These are phyloP conservation scores for Paramisgurnus dabryanus DNA, from an alignment of 2,113 vertebrate species.

Conservation along the genomic window DNA sequence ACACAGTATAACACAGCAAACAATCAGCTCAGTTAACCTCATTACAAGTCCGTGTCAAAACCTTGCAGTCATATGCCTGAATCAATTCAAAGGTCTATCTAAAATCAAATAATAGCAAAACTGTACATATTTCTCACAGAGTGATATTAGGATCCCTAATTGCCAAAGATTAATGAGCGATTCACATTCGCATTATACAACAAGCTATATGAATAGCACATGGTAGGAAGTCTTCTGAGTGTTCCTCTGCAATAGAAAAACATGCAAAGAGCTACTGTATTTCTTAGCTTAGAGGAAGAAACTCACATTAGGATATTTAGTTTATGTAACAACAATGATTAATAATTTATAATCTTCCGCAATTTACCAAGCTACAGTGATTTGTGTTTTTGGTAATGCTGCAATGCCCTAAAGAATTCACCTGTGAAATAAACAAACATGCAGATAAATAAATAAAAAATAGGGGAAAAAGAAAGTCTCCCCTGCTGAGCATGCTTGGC, in stretches of 20 bases:
- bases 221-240: neutral
- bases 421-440: neutral
- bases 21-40: neutral
- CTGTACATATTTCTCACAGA: neutral
- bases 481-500: slow-evolving; percentile 14
- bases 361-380: slow-evolving; percentile 3
- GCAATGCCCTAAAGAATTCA: slow-evolving; percentile 23
- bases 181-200: too few species aligned
- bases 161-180: too few species aligned
- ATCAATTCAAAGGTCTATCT: neutral
- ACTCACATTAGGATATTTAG: neutral
- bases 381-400: slow-evolving; percentile 36
- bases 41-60: neutral
- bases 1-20: neutral
- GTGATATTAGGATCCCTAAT: neutral
- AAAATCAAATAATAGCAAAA: neutral
- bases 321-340: neutral
- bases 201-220: too few species aligned
- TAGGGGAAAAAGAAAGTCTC: neutral
- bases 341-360: neutral
- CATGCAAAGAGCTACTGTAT: too few species aligned
- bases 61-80: neutral
- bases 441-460: slow-evolving; percentile 1
- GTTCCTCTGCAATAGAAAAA: neutral
- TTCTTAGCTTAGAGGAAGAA: neutral